Conservation (phyloP, 2,797 vertebrate genomes). For the Megaceryle alcyon region DNA sequence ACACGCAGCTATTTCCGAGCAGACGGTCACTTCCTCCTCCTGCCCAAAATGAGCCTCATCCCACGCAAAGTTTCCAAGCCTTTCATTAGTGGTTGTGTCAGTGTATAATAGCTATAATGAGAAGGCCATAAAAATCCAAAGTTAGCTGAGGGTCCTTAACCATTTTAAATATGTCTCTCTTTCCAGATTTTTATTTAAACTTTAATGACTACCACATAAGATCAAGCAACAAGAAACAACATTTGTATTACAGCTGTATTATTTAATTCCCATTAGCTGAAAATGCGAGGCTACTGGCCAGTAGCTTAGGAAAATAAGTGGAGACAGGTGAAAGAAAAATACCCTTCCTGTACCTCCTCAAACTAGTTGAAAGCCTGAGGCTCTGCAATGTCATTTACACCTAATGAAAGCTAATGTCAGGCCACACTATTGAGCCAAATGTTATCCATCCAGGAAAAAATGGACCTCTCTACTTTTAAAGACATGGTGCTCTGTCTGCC, state of each 20-base stretch:
- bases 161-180: conserved; percentile 44
- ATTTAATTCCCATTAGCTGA: conserved; percentile 79
- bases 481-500: neutral
- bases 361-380: conserved; percentile 75
- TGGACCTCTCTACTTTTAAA: conserved; percentile 1
- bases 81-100: conserved; percentile 88
- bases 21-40: conserved; percentile 74
- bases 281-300: conserved; percentile 75
- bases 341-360: conserved; percentile 50
- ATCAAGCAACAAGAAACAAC: conserved; percentile 64
- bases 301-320: conserved; percentile 76
- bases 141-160: conserved; percentile 77
- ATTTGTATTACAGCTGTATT: conserved; percentile 77
- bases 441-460: conserved; percentile 32
- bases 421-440: conserved; percentile 68
- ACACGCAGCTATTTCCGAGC: conserved; percentile 68
- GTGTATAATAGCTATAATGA: conserved; percentile 85
- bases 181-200: conserved; percentile 71
- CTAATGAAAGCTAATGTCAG: conserved; percentile 74
- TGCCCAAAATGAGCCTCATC: conserved; percentile 77
- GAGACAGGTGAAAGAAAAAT: conserved; percentile 82
- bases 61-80: conserved; percentile 76
- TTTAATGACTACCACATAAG: conserved; percentile 68
- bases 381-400: conserved; percentile 74
- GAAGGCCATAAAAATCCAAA: conserved; percentile 83